These are phyloP conservation scores for Stratiomys singularior DNA, from an alignment of 2,888 invertebrate species.

Conservation along the genomic window DNA sequence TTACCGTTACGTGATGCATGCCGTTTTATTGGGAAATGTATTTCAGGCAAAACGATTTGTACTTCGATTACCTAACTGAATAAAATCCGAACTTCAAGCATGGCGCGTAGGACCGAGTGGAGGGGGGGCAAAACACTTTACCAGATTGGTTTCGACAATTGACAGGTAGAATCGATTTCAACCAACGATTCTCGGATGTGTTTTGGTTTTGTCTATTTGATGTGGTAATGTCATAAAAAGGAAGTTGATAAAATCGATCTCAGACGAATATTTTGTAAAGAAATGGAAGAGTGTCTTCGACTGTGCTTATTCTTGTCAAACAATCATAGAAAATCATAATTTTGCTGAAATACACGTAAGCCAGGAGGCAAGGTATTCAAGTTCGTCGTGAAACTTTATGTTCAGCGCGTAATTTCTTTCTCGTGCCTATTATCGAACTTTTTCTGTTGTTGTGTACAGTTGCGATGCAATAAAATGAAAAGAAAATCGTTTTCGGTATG, in stretches of 20 bases:
- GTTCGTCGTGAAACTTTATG: neutral
- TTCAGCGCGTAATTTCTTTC: conserved; percentile 26
- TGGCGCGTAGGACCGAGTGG: neutral
- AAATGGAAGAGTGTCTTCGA: too few relatives aligned
- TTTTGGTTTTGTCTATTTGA: neutral
- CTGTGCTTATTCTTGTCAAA: too few relatives aligned
- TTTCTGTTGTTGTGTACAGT: conserved; percentile 26
- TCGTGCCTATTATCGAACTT: neutral
- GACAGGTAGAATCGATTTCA: conserved; percentile 20
- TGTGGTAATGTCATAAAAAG: too few relatives aligned
- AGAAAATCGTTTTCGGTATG: conserved; percentile 9
- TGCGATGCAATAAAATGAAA: conserved; percentile 27
- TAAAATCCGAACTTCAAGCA: neutral
- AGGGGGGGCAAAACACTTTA: conserved; percentile 23
- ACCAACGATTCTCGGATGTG: neutral
- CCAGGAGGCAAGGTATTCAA: neutral
- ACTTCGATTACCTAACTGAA: conserved; percentile 42
- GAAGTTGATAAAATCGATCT: neutral
- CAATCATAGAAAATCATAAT: neutral
- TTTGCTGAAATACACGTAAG: neutral
- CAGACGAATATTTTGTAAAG: too few relatives aligned
- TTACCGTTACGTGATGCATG: conserved; percentile 43
- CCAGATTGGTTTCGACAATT: conserved; percentile 12
- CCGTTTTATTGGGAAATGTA: conserved; percentile 31
- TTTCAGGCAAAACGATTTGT: conserved; percentile 45